Conservation (phyloP, 2,113 vertebrate species). For the Salvelinus fontinalis region DNA sequence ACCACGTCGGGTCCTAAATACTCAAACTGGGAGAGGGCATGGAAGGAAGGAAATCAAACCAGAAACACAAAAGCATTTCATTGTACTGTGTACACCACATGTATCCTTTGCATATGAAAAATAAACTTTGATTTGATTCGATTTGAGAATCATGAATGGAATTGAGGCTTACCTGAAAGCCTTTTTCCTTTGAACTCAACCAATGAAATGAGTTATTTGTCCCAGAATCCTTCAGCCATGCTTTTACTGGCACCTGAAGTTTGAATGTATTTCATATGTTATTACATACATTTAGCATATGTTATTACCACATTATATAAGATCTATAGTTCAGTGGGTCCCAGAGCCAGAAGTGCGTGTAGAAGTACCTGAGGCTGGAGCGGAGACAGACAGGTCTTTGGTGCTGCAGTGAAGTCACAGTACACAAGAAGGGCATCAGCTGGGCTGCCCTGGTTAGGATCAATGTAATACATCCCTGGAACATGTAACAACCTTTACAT, state of each 20-base stretch:
- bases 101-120: too few species aligned
- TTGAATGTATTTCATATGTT: background rate
- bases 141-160: background rate
- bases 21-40: slow-evolving; percentile 66
- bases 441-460: slow-evolving; percentile 84
- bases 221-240: slow-evolving; percentile 75
- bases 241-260: slow-evolving; percentile 73
- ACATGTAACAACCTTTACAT: slow-evolving; percentile 1
- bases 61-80: background rate
- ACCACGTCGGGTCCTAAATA: slow-evolving; percentile 73
- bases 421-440: slow-evolving; percentile 75
- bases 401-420: slow-evolving; percentile 80
- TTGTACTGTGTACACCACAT: too few species aligned
- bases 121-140: too few species aligned
- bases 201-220: slow-evolving; percentile 70
- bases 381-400: slow-evolving; percentile 79
- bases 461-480: slow-evolving; percentile 81
- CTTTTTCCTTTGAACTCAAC: slow-evolving; percentile 74
- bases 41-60: background rate
- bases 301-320: background rate
- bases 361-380: slow-evolving; percentile 69
- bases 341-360: background rate
- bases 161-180: slow-evolving; percentile 72
- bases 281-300: background rate
- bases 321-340: background rate